These are phyloP conservation scores for Ferrisia virgata DNA, from an alignment of 2,888 invertebrate genomes.

Conservation along the genomic window DNA sequence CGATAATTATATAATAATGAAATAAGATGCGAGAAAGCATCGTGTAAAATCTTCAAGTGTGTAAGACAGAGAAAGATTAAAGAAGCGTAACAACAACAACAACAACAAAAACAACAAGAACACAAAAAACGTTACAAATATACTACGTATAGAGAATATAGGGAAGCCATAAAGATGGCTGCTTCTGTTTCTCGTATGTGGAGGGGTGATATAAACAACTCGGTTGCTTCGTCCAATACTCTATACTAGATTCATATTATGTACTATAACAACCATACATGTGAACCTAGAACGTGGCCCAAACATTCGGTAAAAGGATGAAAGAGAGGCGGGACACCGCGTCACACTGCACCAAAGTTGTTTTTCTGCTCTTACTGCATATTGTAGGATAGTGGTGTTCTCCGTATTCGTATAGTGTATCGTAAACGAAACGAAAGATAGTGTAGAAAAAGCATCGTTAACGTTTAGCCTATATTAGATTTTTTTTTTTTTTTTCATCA, in stretches of 20 bases:
- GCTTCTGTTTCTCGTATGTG: slow-evolving; percentile 34
- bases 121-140: neutral
- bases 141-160: neutral
- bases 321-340: neutral
- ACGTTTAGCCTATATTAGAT: too few species aligned
- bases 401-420: neutral
- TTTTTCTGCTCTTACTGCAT: neutral
- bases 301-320: neutral
- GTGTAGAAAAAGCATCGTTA: too few species aligned
- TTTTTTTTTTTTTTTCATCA: too few species aligned
- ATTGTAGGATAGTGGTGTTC: neutral
- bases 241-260: too few species aligned
- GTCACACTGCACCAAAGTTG: neutral
- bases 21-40: neutral
- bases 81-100: neutral
- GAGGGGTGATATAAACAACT: slow-evolving; percentile 35
- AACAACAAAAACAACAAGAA: neutral
- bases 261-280: neutral
- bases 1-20: neutral
- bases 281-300: neutral
- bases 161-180: slow-evolving; percentile 44
- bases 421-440: neutral
- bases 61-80: neutral
- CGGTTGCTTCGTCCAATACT: slow-evolving; percentile 11
- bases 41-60: too few species aligned